A percentile compares a stretch with the other conserved stretches of the same genome.
These are phyloP conservation scores for Lamprotornis superbus DNA, from an alignment of 2,113 vertebrate genomes.

Conservation along the genomic window DNA sequence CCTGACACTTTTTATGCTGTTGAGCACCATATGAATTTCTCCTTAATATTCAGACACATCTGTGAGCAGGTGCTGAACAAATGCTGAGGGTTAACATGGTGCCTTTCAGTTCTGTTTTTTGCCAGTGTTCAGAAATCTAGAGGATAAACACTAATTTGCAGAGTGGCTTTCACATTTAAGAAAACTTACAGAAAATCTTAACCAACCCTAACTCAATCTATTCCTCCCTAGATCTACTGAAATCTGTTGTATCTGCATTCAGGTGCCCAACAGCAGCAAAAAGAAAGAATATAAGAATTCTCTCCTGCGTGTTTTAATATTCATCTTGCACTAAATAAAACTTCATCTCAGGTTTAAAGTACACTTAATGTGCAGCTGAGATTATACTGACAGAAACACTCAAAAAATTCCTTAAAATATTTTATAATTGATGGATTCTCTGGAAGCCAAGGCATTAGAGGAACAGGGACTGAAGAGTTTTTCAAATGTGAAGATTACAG, in stretches of 20 bases:
- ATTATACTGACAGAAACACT: not conserved
- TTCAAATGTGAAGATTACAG: conserved; percentile 6
- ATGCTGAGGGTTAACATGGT: not conserved
- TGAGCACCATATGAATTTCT: not conserved
- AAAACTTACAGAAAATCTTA: not conserved
- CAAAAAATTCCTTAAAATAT: not conserved
- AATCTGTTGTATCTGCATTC: not conserved
- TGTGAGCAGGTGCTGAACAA: not conserved
- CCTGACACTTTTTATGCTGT: not conserved
- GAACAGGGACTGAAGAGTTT: not conserved
- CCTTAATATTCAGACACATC: not conserved
- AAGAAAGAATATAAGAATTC: not conserved
- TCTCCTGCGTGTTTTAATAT: not conserved
- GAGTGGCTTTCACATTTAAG: not conserved
- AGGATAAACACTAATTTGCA: not conserved
- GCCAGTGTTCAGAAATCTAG: not conserved
- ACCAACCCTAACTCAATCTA: not conserved
- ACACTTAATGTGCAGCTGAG: not conserved
- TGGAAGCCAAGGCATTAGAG: not conserved
- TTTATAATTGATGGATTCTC: not conserved
- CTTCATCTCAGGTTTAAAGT: not conserved
- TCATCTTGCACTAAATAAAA: not conserved
- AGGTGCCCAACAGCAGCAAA: not conserved
- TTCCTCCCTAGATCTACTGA: not conserved
- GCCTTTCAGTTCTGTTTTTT: not conserved